Evolutionary conservation across 2,888 invertebrate species (phyloP), one percentile per base, ranked within the genome.

Genomic region (Cosmia trapezina): DNA sequence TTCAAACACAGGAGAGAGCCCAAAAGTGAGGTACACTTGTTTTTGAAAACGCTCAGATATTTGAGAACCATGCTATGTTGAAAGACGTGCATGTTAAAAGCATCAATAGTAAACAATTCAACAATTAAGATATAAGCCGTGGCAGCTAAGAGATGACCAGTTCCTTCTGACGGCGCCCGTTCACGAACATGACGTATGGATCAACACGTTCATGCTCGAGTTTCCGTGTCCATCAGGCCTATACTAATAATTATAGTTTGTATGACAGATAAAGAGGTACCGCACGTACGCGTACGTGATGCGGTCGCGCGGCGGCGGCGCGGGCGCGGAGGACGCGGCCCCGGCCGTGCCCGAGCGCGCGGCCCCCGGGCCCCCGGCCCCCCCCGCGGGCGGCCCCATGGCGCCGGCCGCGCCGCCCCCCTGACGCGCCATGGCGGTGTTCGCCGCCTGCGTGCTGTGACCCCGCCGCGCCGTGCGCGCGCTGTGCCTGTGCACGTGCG

Each of bases 371-470:
- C 88, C 89, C 70, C 88, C 87, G 63, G 91, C 43, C 14, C 47
- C 56, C 47, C 97, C 47, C n/a, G 54, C 45, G 28, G 60, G 60
- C 3, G 61, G 33, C 14, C 87, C 89, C 64, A 89, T 88, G 65
- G 90, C 90, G 62, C 89, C 81, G 79, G 71, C 74, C 83, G 73
- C 88, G 81, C 83, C 85, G 68, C 81, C 92, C 80, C 92, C 92
- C 89, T 98, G 98, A 98, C 97, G 97, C 96, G 97, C 97, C 96
- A 97, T 97, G 97, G 97, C 97, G 91, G 97, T 97, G 96, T 97
- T 98, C 97, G 97, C 98, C 96, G 98, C 98, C 97, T 98, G 98
- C 96, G 97, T 98, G 97, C 97, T 98, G 96, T 98, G 93, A 93
- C 91, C 83, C 80, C 76, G 65, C 71, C 76, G 64, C 81, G 79